phyloP scores from a whole-genome alignment of 2,113 vertebrate species.

The Tetraodon nigroviridis region DNA sequence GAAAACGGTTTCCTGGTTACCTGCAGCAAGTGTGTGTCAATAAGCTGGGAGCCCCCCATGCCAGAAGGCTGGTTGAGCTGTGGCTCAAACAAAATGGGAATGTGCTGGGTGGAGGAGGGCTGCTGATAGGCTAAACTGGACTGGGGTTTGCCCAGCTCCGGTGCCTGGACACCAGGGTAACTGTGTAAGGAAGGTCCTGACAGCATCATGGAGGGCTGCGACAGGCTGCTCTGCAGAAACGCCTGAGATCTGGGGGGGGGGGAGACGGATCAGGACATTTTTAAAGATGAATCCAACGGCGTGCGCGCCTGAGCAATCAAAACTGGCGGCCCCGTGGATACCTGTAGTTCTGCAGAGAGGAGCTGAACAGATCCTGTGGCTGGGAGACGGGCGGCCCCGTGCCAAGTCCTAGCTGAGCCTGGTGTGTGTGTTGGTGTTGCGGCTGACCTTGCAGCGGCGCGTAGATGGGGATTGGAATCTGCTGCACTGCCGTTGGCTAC shows the following conservation, averaged over 20 bases:
- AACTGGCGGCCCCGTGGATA: constrained; percentile 37
- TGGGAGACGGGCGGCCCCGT: constrained; percentile 91
- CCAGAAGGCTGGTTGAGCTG: constrained; percentile 92
- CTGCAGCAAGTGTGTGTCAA: constrained; percentile 95
- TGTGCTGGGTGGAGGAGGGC: constrained; percentile 91
- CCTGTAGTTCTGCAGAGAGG: constrained; percentile 92
- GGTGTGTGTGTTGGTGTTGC: constrained; percentile 82
- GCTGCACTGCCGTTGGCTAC: constrained; percentile 88
- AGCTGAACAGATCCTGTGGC: constrained; percentile 92
- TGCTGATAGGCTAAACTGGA: constrained; percentile 93
- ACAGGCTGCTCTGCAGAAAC: constrained; percentile 94
- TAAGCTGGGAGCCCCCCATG: constrained; percentile 91
- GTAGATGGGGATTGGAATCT: constrained; percentile 97
- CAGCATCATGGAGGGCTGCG: constrained; percentile 94
- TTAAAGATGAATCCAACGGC: neutral
- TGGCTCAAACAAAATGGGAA: constrained; percentile 96
- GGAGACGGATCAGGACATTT: neutral
- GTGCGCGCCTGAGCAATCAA: neutral
- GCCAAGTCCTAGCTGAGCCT: constrained; percentile 86
- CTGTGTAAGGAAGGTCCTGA: constrained; percentile 93
- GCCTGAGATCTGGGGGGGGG: constrained; percentile 85
- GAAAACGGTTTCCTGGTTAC: constrained; percentile 55
- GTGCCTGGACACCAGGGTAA: constrained; percentile 88
- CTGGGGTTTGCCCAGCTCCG: constrained; percentile 92
- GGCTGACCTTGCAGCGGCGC: constrained; percentile 91